phyloP scores from a whole-genome alignment of 1,140 invertebrate species.

The Psix sp. region DNA sequence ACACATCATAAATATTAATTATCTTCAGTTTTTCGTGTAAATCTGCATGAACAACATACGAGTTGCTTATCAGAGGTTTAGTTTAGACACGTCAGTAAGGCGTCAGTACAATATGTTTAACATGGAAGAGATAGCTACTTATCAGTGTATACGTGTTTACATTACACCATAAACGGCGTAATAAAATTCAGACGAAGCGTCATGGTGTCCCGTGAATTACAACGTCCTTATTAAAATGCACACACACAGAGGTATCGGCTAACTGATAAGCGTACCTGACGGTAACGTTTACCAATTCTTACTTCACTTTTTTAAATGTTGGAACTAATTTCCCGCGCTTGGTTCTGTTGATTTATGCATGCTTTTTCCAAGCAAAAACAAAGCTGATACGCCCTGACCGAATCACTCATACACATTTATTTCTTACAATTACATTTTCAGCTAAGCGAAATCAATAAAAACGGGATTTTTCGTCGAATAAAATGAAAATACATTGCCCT shows the following conservation, averaged over 20 bases:
- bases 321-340: conserved; percentile 28
- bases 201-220: conserved; percentile 72
- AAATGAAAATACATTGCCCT: neutral
- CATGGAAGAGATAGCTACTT: conserved; percentile 74
- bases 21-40: conserved; percentile 60
- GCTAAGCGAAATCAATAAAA: too few species aligned
- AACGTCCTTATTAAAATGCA: conserved; percentile 69
- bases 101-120: conserved; percentile 75
- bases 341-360: conserved; percentile 23
- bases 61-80: conserved; percentile 59
- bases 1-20: conserved; percentile 59
- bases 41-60: conserved; percentile 55
- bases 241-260: conserved; percentile 52
- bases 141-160: conserved; percentile 72
- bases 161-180: conserved; percentile 71
- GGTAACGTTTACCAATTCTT: conserved; percentile 58
- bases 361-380: conserved; percentile 15
- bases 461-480: conserved; percentile 19
- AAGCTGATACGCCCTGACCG: too few species aligned
- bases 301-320: conserved; percentile 39
- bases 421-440: too few species aligned
- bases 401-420: too few species aligned
- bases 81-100: conserved; percentile 62
- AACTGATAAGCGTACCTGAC: conserved; percentile 65
- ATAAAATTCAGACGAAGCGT: conserved; percentile 72